phyloP scores from a whole-genome alignment of 2,888 invertebrate species.

The Dicyrtomina minuta region DNA sequence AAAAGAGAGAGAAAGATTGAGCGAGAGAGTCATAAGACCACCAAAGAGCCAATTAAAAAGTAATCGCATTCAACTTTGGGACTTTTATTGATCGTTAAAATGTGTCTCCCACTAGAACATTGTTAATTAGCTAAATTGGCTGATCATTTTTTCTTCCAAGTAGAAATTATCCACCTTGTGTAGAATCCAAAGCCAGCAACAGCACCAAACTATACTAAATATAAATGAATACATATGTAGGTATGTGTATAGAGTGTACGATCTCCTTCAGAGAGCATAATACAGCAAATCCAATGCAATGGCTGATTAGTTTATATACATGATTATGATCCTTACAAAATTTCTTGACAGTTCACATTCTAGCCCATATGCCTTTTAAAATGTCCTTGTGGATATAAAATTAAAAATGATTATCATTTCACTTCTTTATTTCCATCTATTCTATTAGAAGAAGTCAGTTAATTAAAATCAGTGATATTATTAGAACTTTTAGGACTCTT shows the following conservation, averaged over 20 bases:
- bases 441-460: not conserved
- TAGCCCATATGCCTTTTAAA: too few relatives aligned
- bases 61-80: conserved; percentile 18
- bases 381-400: too few relatives aligned
- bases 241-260: not conserved
- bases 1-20: too few relatives aligned
- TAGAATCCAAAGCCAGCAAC: too few relatives aligned
- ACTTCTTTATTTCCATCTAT: too few relatives aligned
- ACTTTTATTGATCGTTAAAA: conserved; percentile 21
- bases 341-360: too few relatives aligned
- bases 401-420: not conserved
- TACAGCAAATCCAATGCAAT: not conserved
- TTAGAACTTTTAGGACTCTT: too few relatives aligned
- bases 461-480: conserved; percentile 8
- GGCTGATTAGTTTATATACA: not conserved
- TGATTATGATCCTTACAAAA: not conserved
- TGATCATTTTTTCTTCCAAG: conserved; percentile 13
- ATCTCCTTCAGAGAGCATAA: not conserved
- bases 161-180: not conserved
- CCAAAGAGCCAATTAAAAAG: conserved; percentile 20
- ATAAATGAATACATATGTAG: not conserved
- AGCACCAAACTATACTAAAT: too few relatives aligned
- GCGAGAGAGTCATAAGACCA: conserved; percentile 17
- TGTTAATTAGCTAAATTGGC: conserved; percentile 27
- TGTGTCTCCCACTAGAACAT: conserved; percentile 14